Evolutionary conservation across 2,113 vertebrate species (phyloP).

Genomic region (Larimichthys polyactis): DNA sequence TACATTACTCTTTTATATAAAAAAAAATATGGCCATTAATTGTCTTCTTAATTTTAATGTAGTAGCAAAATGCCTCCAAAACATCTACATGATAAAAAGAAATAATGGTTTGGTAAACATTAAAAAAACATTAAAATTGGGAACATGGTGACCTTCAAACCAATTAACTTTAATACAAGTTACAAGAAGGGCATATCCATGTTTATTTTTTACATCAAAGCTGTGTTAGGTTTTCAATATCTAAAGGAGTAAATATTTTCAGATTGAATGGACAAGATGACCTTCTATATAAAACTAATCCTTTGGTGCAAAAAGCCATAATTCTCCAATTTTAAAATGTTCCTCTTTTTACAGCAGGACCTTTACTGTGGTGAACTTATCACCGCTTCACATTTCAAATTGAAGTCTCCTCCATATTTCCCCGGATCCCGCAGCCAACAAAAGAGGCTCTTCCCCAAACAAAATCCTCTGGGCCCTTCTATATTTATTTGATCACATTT

Average conservation of each 20-base stretch:
- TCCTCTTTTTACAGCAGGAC: background rate
- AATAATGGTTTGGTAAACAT: background rate
- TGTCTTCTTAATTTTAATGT: background rate
- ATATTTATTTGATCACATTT: constrained; percentile 34
- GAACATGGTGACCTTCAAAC: background rate
- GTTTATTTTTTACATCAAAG: background rate
- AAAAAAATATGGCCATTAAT: background rate
- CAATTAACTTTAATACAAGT: background rate
- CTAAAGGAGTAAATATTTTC: background rate
- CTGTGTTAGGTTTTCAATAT: background rate
- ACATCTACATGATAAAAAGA: background rate
- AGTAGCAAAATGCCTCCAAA: background rate
- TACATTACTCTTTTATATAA: background rate
- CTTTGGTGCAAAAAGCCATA: constrained; percentile 15
- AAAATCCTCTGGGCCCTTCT: constrained; percentile 19
- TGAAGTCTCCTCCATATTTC: background rate
- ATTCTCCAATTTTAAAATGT: constrained; percentile 6
- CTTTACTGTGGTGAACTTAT: constrained; percentile 27
- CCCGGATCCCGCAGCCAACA: constrained; percentile 1
- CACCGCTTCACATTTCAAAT: constrained; percentile 30
- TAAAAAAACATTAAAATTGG: background rate
- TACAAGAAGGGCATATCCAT: background rate
- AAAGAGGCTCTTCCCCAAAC: constrained; percentile 9
- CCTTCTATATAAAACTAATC: constrained; percentile 26
- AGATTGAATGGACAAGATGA: constrained; percentile 11